Base-by-base conservation (phyloP, 2,113 vertebrate species). In the Oxyura jamaicensis region DNA sequence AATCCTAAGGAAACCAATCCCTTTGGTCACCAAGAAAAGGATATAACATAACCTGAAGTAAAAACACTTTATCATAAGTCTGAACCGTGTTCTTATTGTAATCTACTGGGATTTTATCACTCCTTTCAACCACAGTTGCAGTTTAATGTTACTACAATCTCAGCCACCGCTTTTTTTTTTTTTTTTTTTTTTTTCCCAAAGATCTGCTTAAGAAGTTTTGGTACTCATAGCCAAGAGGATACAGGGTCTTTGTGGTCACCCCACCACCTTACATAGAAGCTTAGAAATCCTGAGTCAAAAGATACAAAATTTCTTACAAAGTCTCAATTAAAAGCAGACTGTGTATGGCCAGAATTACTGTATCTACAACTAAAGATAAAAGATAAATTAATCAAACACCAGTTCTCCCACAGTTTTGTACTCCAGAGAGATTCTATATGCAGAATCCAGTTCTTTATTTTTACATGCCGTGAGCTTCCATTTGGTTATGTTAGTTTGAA, bases 211-310 rank as follows among this genome's bases (percentile, higher is more conserved):
- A 79, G 48, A 71, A 86, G 0, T 87, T 86, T 22, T 93, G 69
- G 78, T 31, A 63, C 18, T 66, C 7, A n/a, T 83, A 62, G 55
- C 68, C 41, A 78, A 76, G 46, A 39, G 15, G 12, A 66, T 87
- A 63, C 13, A 82, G 56, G 41, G 55, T 41, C 78, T 91, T 91
- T 91, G 62, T 39, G 3, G 35, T 88, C 72, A 88, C 39, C 50
- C 80, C 35, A 48, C 33, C 82, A 86, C 52, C 35, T 91, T 71
- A 44, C 8, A 82, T 19, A 85, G 28, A 83, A 55, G 84, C 83
- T 97, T 93, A 93, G 83, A 95, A 97, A 95, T 77, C 42, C 83
- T 73, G 11, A n/a, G 83, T 93, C 86, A 96, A 97, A 95, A 46
- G 25, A 60, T 81, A 85, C 19, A 75, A 59, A 86, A 93, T 76